These are phyloP conservation scores for Cephus pulcher DNA, from an alignment of 2,888 invertebrate genomes.

Conservation along the genomic window DNA sequence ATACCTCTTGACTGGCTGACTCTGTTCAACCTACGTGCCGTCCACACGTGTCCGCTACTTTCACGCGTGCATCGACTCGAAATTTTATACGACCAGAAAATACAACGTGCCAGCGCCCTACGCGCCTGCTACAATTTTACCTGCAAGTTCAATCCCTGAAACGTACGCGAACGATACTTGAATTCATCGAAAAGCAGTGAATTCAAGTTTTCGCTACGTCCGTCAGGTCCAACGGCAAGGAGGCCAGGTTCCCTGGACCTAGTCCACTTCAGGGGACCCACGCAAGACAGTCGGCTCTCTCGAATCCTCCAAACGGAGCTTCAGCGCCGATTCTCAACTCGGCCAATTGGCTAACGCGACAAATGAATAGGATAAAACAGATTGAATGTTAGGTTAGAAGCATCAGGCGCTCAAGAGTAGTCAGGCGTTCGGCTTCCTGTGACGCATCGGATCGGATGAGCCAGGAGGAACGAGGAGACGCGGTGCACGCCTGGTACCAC, in stretches of 20 bases:
- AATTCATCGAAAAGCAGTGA: fast-evolving
- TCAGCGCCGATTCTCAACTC: background rate
- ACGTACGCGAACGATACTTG: background rate
- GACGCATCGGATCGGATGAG: constrained; percentile 39
- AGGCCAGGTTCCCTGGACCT: background rate
- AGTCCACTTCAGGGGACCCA: background rate
- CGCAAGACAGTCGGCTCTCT: background rate
- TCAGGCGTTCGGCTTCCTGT: constrained; percentile 44
- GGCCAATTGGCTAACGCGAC: constrained; percentile 49
- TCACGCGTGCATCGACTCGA: constrained; percentile 39
- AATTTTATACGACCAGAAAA: constrained; percentile 28
- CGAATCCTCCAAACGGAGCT: background rate
- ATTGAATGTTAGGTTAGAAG: constrained; percentile 28
- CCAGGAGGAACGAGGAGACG: constrained; percentile 41
- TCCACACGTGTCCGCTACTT: constrained; percentile 34
- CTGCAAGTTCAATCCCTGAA: background rate
- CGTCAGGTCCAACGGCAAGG: background rate
- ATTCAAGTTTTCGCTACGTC: background rate
- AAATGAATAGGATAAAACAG: constrained; percentile 44
- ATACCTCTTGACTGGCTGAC: constrained; percentile 21
- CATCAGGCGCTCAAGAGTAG: constrained; percentile 32
- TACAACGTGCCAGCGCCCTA: background rate
- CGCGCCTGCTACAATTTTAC: background rate
- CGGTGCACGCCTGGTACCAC: constrained; percentile 47
- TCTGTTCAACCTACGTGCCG: constrained; percentile 5